Conservation (phyloP, 2,888 invertebrate species). For the Dolomedes plantarius region DNA sequence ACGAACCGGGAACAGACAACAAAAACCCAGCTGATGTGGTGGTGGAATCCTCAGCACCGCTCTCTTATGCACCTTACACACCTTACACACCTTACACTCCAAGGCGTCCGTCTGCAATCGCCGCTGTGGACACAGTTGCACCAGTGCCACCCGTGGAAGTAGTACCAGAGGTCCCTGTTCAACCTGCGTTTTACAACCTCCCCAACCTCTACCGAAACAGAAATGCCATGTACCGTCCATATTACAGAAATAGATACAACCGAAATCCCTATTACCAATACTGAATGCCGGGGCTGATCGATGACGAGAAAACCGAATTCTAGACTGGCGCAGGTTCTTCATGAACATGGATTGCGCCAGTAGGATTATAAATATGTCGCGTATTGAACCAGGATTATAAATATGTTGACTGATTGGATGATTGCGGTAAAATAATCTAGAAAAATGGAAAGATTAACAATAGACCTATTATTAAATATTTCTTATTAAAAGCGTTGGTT, state of each 20-base stretch:
- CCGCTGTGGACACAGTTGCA: background rate
- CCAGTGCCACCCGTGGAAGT: background rate
- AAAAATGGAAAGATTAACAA: no score
- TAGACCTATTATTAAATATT: no score
- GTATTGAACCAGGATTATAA: no score
- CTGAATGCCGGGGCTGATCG: no score
- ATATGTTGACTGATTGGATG: no score
- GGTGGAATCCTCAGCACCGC: conserved; percentile 34
- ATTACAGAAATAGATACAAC: background rate
- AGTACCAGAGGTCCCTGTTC: background rate
- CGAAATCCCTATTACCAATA: background rate
- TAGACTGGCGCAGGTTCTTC: no score
- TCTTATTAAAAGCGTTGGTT: no score
- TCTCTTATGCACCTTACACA: background rate
- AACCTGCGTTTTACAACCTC: background rate
- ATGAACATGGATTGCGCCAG: no score
- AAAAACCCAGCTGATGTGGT: conserved; percentile 62
- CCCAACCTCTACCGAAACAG: background rate
- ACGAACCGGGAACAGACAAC: conserved; percentile 66
- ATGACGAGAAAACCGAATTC: no score
- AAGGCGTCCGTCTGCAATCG: background rate
- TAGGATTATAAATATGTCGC: no score
- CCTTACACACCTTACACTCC: no score
- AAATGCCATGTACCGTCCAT: background rate
- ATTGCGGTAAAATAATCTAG: no score